Evolutionary conservation across 2,113 vertebrate species (phyloP).

Genomic region (Sterrhoptilus dennistouni): DNA sequence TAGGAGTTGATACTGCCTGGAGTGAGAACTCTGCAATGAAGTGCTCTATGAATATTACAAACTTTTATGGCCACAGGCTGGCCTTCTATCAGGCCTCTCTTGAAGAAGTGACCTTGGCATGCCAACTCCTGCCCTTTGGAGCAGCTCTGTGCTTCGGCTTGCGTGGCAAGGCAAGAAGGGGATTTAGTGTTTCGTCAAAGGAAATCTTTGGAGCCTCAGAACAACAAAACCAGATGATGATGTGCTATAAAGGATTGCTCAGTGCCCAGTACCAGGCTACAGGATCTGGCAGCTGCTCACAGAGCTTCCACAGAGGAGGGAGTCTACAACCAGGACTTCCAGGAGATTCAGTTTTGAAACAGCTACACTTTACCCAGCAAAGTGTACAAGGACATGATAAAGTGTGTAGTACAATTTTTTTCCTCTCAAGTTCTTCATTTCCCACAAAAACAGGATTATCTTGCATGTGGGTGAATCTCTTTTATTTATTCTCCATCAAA

Average conservation of each 20-base stretch:
- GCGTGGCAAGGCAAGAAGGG: neutral
- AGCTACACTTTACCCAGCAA: neutral
- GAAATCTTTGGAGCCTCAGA: neutral
- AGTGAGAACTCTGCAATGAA: neutral
- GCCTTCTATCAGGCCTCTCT: neutral
- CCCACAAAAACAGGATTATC: neutral
- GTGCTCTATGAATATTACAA: neutral
- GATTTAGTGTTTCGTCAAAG: neutral
- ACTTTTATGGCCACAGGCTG: neutral
- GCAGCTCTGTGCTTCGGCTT: rapidly evolving
- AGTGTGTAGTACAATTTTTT: neutral
- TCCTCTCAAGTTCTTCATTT: neutral
- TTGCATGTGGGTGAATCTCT: neutral
- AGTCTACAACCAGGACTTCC: neutral
- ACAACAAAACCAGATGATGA: neutral
- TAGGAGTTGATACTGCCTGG: neutral
- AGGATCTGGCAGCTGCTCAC: neutral
- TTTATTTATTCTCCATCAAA: conserved; percentile 24
- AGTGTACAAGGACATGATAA: neutral
- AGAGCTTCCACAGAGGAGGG: neutral
- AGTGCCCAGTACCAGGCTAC: neutral
- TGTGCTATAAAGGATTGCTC: neutral
- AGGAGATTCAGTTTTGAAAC: neutral
- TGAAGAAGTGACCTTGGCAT: neutral
- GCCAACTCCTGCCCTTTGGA: neutral